Evolutionary conservation across 2,113 vertebrate genomes (phyloP), one percentile per base, ranked within the genome.

Genomic region (Nibea coibor): DNA sequence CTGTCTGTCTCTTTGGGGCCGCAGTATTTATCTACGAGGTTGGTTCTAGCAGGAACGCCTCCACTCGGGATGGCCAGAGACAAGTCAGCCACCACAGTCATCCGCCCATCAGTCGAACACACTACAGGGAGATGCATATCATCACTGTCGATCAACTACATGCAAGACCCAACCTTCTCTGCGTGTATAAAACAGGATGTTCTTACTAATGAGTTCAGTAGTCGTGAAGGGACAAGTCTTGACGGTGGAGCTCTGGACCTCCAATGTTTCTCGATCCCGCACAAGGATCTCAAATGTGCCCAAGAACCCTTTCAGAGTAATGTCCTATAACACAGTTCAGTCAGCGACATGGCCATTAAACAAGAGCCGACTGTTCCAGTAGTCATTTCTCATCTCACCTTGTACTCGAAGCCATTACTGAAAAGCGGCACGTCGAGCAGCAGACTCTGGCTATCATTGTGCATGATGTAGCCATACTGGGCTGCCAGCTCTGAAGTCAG

Each of bases 21-120:
- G 72, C 95, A 96, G 6, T 10, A 75, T n/a, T 26, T 43, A 47
- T 94, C 85, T 4, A 74, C 15, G 0, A 96, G 88, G 58, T 88
- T 84, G 3, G 78, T 59, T 58, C 47, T 83, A 3, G 47, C 45
- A 22, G 90, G 84, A n/a, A 70, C 65, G 1, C 83, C 84, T 16
- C 42, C 68, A 26, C 16, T 54, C 1, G 88, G 81, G 9, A 86
- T 56, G 0, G 69, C 84, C 20, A 43, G 20, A 42, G 90, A 82
- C 26, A 94, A 16, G 53, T 95, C 71, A 0, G 87, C 77, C 26
- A 93, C 85, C 15, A 92, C 92, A 2, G 90, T 93, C 89, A 96
- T 80, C 28, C 61, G 80, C 8, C 95, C 95, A 56, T 89, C 86
- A 71, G 68, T 35, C 31, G 31, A 35, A 35, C 31, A 35, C 31